phyloP scores from a whole-genome alignment of 2,797 vertebrate genomes.

The Enteromius mattozi region DNA sequence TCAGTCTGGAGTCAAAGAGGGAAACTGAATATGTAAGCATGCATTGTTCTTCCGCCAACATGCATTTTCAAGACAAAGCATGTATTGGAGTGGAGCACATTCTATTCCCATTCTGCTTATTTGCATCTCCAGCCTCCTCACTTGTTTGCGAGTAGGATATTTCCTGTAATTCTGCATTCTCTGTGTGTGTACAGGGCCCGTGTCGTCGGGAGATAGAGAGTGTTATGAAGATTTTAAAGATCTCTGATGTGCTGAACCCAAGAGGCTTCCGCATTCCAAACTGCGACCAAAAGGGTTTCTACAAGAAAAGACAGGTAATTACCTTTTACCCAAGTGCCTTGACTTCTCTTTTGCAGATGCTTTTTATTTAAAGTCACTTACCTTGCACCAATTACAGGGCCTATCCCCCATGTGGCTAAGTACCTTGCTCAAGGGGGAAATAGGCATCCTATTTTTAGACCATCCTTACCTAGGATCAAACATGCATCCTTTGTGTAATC shows the following conservation, averaged over 20 bases:
- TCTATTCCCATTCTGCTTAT: not conserved
- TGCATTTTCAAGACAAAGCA: slow-evolving; percentile 5
- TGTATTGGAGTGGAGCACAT: not conserved
- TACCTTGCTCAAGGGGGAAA: not conserved
- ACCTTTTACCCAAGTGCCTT: slow-evolving; percentile 2
- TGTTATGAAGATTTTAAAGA: slow-evolving; percentile 89
- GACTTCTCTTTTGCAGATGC: slow-evolving; percentile 27
- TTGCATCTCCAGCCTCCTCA: not conserved
- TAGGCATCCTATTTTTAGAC: slow-evolving; percentile 19
- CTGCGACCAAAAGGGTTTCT: slow-evolving; percentile 97
- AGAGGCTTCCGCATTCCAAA: slow-evolving; percentile 93
- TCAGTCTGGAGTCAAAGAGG: slow-evolving; percentile 89
- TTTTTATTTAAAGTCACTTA: slow-evolving; percentile 33
- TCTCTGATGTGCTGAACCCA: slow-evolving; percentile 89
- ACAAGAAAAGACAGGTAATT: slow-evolving; percentile 97
- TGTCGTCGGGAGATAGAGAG: slow-evolving; percentile 95
- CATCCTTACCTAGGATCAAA: slow-evolving; percentile 12
- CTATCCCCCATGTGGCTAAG: slow-evolving; percentile 28
- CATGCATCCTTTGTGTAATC: slow-evolving; percentile 31
- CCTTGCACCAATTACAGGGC: slow-evolving; percentile 25
- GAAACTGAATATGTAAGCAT: slow-evolving; percentile 93
- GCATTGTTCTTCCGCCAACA: not conserved
- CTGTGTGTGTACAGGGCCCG: slow-evolving; percentile 82
- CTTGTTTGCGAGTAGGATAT: not conserved
- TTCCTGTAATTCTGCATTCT: not conserved